Percentiles rank a stretch among this genome's conserved stretches.
Evolutionary conservation across 2,888 invertebrate genomes (phyloP).

Genomic region (Leucoptera coffeella): DNA sequence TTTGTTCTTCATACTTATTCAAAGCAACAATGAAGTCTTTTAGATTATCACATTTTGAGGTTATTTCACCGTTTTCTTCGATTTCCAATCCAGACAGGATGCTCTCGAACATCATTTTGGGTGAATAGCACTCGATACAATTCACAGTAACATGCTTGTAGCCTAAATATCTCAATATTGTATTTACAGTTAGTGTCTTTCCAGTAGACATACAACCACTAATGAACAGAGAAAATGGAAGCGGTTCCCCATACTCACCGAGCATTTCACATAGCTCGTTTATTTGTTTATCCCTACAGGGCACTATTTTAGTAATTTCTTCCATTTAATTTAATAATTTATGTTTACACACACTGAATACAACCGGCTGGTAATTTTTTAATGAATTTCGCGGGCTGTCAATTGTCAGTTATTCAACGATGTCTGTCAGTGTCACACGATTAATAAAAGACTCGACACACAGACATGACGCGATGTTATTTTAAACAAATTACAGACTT

Average conservation of each 20-base stretch:
- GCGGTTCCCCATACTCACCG: conserved; percentile 52
- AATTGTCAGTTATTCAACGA: too few relatives aligned
- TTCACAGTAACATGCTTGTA: conserved; percentile 63
- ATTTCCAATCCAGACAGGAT: conserved; percentile 57
- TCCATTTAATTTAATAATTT: conserved; percentile 28
- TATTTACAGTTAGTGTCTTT: conserved; percentile 65
- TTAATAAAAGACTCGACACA: too few relatives aligned
- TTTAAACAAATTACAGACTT: too few relatives aligned
- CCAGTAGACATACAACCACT: conserved; percentile 82
- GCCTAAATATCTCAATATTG: conserved; percentile 50
- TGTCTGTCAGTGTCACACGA: too few relatives aligned
- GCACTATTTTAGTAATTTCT: conserved; percentile 31
- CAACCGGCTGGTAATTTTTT: too few relatives aligned
- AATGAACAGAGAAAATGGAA: conserved; percentile 66
- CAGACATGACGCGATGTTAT: too few relatives aligned
- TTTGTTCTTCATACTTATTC: conserved; percentile 16
- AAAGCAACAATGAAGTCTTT: conserved; percentile 58
- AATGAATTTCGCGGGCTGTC: too few relatives aligned
- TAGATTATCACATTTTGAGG: conserved; percentile 59
- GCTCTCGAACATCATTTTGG: conserved; percentile 70
- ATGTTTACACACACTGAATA: conserved; percentile 1
- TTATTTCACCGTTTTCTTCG: conserved; percentile 20
- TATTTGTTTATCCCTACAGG: conserved; percentile 44
- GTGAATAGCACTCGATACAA: conserved; percentile 76
- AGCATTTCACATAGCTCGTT: conserved; percentile 39